These are phyloP conservation scores for Myotis lucifugus DNA, from an alignment of 2,113 vertebrate genomes.

Conservation along the genomic window DNA sequence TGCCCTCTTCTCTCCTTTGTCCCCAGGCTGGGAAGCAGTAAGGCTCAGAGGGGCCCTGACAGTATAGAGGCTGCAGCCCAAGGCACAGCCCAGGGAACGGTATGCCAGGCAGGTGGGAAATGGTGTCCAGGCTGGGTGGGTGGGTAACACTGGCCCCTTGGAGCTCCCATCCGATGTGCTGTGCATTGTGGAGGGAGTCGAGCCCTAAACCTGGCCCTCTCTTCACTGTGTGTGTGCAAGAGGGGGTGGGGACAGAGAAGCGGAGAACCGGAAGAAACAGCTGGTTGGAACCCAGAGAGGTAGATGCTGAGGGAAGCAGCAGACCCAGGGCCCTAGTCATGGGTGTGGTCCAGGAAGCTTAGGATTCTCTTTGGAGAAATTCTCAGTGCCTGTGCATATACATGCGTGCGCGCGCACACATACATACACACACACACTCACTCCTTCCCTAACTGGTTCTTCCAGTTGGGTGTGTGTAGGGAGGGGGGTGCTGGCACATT, in stretches of 20 bases:
- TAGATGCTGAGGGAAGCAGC: background rate
- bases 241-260: background rate
- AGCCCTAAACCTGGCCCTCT: background rate
- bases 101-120: background rate
- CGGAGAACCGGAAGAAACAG: constrained; percentile 17
- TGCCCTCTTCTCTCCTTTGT: constrained; percentile 10
- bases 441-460: constrained; percentile 51
- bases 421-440: background rate
- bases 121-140: background rate
- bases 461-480: background rate
- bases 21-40: background rate
- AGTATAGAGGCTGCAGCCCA: background rate
- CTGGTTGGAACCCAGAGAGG: background rate
- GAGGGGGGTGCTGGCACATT: background rate
- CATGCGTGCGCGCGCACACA: accelerated
- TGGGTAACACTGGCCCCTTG: background rate
- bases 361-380: constrained; percentile 7
- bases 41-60: background rate
- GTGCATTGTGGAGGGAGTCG: background rate
- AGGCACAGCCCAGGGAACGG: background rate
- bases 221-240: background rate
- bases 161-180: background rate
- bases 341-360: constrained; percentile 35
- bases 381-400: background rate
- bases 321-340: background rate